Evolutionary conservation across 2,113 vertebrate species (phyloP).

Genomic region (Progne subis): DNA sequence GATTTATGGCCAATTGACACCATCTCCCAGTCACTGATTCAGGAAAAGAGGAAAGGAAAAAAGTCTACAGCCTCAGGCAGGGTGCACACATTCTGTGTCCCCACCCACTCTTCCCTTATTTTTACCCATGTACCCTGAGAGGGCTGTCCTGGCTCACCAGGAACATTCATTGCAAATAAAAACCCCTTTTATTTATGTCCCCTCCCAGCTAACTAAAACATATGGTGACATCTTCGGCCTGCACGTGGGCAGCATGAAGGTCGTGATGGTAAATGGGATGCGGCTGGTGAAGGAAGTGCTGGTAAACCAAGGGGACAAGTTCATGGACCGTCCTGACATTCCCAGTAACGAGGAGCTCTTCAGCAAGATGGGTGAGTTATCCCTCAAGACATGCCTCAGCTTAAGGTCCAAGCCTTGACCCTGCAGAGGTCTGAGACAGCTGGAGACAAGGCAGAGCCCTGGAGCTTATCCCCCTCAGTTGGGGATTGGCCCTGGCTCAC

Average conservation of each 20-base stretch:
- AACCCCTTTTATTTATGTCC: not conserved
- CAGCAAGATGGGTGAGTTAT: not conserved
- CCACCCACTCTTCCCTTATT: not conserved
- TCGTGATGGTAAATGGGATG: constrained; percentile 75
- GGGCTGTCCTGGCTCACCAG: not conserved
- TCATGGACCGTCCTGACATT: constrained; percentile 71
- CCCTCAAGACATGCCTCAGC: not conserved
- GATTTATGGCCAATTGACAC: not conserved
- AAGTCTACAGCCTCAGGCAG: rapidly evolving
- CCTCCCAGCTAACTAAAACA: constrained; percentile 67
- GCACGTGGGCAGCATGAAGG: constrained; percentile 19
- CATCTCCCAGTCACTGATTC: rapidly evolving
- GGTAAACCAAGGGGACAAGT: constrained; percentile 77
- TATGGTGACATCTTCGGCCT: constrained; percentile 79
- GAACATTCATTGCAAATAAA: not conserved
- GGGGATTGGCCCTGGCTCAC: not conserved
- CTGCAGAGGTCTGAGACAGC: not conserved
- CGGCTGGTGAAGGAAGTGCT: constrained; percentile 81
- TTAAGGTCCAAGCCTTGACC: not conserved
- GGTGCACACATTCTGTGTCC: not conserved
- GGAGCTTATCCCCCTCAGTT: rapidly evolving
- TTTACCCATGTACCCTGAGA: rapidly evolving
- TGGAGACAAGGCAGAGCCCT: not conserved
- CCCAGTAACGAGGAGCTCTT: not conserved
- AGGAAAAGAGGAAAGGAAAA: not conserved